Base-by-base conservation (phyloP, 2,888 invertebrate genomes). In the Phyllotreta striolata region DNA sequence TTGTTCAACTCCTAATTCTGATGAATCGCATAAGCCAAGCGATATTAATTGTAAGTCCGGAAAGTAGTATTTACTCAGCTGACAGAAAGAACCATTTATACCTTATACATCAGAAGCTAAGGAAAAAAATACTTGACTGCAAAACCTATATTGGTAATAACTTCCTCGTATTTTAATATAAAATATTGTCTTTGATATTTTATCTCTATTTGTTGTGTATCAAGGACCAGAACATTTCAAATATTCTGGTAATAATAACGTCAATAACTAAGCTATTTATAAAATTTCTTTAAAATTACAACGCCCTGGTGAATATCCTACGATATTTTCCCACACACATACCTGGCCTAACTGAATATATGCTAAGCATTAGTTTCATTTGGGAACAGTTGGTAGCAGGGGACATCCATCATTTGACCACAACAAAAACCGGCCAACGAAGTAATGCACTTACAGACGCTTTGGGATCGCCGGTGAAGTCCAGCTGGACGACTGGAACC, bases 331-430 rank as follows among this genome's bases (percentile, higher is more conserved):
- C 66, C 65, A 67, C 66, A 64, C 65, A 49, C 52, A 61, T 75
- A 75, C 75, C 75, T 73, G 74, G 67, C 66, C 55, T 63, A 64
- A 49, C 70, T 72, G 73, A 76, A 75, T 74, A 75, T 75, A 75
- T 70, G 66, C 72, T 73, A 73, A 71, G 70, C 77, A 78, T 79
- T 79, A 77, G 77, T 78, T 78, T 76, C 74, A 59, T 59, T 60
- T 60, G 8, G 44, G 77, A 78, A 78, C 78, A 78, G 77, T 78
- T 76, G 78, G 77, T 78, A 78, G 77, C 78, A 74, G 62, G 60
- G 74, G 70, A 76, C 75, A 79, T 79, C 76, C 76, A 78, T 79
- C 78, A 79, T 78, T 77, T 78, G 77, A 78, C 78, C 79, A 78
- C 77, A 79, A 79, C 78, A 79, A 65, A 75, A 78, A 73, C 70